Evolutionary conservation across 2,888 invertebrate genomes (phyloP).

Genomic region (Oscheius myriophilus): DNA sequence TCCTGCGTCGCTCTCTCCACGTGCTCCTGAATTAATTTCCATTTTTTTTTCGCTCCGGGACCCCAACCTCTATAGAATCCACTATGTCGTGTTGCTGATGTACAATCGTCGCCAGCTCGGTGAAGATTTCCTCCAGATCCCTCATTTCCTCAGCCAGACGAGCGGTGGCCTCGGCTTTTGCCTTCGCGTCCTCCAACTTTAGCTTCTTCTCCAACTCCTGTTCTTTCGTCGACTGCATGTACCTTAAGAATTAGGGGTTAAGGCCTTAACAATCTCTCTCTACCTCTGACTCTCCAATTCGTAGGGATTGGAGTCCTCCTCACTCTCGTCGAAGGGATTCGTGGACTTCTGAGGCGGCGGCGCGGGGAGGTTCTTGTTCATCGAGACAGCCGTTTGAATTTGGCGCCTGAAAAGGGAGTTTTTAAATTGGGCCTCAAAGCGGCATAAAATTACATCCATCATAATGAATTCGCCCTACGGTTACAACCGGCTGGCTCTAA

Average conservation of each 20-base stretch:
- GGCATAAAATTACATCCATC: no score
- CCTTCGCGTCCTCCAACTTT: conserved; percentile 20
- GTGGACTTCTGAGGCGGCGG: conserved; percentile 4
- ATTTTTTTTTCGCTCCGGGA: no score
- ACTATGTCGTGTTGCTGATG: conserved; percentile 67
- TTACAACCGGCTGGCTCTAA: no score
- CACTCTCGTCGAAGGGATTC: conserved; percentile 22
- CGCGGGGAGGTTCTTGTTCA: conserved; percentile 33
- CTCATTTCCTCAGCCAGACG: conserved; percentile 55
- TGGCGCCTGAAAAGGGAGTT: conserved; percentile 39
- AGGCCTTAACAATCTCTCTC: no score
- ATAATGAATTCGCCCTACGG: not conserved
- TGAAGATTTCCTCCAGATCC: conserved; percentile 64
- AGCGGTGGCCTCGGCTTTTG: conserved; percentile 44
- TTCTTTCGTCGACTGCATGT: conserved; percentile 9
- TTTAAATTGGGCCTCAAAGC: not conserved
- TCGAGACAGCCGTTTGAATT: conserved; percentile 48
- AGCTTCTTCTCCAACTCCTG: conserved; percentile 18
- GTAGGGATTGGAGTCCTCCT: conserved; percentile 44
- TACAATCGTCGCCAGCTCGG: conserved; percentile 60
- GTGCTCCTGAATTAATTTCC: conserved; percentile 51
- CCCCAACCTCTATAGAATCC: conserved; percentile 61
- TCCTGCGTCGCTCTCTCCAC: conserved; percentile 60
- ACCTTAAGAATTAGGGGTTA: conserved; percentile 4
- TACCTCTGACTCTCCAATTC: conserved; percentile 38